Conservation (phyloP, 2,888 invertebrate species). For the Harpalus rufipes region DNA sequence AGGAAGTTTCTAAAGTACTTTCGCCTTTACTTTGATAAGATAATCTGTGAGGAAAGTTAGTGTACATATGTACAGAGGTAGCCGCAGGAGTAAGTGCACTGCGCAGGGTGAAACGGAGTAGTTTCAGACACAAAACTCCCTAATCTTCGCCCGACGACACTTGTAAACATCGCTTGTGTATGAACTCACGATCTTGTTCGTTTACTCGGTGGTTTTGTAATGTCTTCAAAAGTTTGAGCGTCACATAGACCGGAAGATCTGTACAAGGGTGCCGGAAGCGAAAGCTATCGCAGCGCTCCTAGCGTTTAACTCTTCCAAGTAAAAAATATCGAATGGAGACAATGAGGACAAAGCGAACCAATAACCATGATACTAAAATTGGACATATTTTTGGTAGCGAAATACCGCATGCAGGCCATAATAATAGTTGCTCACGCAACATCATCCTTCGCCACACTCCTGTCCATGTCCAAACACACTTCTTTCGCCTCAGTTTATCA, state of each 20-base stretch:
- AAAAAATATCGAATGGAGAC: not conserved
- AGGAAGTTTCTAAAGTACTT: slow-evolving; percentile 18
- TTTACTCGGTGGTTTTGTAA: slow-evolving; percentile 70
- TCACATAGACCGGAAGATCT: slow-evolving; percentile 64
- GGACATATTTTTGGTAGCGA: too few relatives aligned
- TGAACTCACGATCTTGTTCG: slow-evolving; percentile 69
- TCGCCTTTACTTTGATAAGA: slow-evolving; percentile 18
- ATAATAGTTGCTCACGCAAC: too few relatives aligned
- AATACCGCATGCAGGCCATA: too few relatives aligned
- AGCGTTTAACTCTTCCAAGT: slow-evolving; percentile 44
- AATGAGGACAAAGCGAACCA: too few relatives aligned
- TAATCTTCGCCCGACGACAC: slow-evolving; percentile 71
- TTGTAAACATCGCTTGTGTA: slow-evolving; percentile 70
- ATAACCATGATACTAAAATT: too few relatives aligned
- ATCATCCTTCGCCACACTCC: too few relatives aligned
- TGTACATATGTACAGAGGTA: slow-evolving; percentile 41
- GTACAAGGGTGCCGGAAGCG: slow-evolving; percentile 59
- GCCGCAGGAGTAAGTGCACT: slow-evolving; percentile 37
- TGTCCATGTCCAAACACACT: too few relatives aligned
- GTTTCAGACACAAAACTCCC: slow-evolving; percentile 63
- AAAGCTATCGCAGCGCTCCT: slow-evolving; percentile 41
- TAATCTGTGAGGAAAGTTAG: slow-evolving; percentile 27
- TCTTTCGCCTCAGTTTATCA: too few relatives aligned
- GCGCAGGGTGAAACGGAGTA: slow-evolving; percentile 17
- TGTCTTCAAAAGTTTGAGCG: slow-evolving; percentile 68